Base-by-base conservation (phyloP, 2,888 invertebrate species). In the Netelia melanura region DNA sequence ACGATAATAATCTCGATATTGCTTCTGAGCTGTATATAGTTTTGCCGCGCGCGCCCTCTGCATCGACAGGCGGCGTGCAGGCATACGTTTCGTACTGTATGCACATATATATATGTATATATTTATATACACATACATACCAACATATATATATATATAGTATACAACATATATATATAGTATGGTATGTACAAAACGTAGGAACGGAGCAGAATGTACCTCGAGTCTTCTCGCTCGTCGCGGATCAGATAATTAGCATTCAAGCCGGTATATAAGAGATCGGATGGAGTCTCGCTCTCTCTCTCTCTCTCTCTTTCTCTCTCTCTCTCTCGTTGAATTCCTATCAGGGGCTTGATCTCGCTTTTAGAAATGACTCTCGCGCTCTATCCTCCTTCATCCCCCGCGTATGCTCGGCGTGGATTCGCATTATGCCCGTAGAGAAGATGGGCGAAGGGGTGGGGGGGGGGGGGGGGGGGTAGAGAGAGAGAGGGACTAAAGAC, bases 191-290 rank as follows among this genome's bases (percentile, higher is more conserved):
- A 17, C 17, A 17, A 17, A 25, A 75, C 62, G 61, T 61, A 68
- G 38, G 81, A 71, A 70, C 62, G 52, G 65, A 30, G 76, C 54
- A 81, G 65, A 56, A 52, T 78, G 76, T 77, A 81, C 77, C 70
- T 76, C 71, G 81, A 77, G 71, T 77, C 81, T 79, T 74, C 82
- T 83, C 70, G 86, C 85, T 79, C 81, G 80, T 74, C 70, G 83
- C 85, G 87, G 88, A 92, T 92, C 92, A 91, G 92, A 92, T 92
- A 92, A 92, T 92, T 92, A 92, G 92, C 91, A 91, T 92, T 91
- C 91, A 90, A 86, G 76, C 88, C 88, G 89, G 75, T 83, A 85
- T 65, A 79, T 76, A 83, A 77, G 72, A 83, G 82, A 83, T 82
- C 83, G 85, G 61, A 83, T 67, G 76, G 72, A 56, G 38, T 58